phyloP scores from a whole-genome alignment of 2,113 vertebrate species.

The Thamnaconus septentrionalis region DNA sequence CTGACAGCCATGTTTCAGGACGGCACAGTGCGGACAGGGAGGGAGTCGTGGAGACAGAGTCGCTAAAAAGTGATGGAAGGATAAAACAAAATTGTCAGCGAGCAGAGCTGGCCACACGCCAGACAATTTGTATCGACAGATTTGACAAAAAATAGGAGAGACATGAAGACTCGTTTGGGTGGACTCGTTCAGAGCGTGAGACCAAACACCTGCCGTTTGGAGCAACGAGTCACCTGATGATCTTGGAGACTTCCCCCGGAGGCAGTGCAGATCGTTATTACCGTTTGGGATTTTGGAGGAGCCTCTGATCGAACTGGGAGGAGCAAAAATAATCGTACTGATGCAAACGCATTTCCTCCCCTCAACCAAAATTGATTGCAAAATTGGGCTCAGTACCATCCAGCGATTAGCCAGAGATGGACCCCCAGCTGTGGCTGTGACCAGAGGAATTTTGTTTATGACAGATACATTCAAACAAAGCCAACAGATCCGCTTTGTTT shows the following conservation, averaged over 20 bases:
- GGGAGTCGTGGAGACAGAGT: slow-evolving; percentile 18
- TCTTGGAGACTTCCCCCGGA: too few relatives aligned
- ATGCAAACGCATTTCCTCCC: too few relatives aligned
- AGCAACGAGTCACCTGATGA: slow-evolving; percentile 2
- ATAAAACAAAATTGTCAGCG: neutral
- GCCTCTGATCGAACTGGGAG: too few relatives aligned
- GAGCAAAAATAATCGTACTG: too few relatives aligned
- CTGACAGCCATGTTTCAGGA: slow-evolving; percentile 32
- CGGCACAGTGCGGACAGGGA: slow-evolving; percentile 13
- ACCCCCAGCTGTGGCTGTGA: too few relatives aligned
- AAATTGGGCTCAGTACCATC: too few relatives aligned
- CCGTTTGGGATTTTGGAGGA: too few relatives aligned
- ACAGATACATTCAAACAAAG: slow-evolving; percentile 19
- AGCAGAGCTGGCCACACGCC: neutral
- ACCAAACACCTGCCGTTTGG: neutral
- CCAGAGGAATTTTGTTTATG: slow-evolving; percentile 25
- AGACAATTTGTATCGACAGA: neutral
- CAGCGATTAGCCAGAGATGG: too few relatives aligned
- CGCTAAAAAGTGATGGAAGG: neutral
- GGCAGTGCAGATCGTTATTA: too few relatives aligned
- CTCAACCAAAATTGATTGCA: too few relatives aligned
- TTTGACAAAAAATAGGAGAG: slow-evolving; percentile 4
- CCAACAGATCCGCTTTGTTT: slow-evolving; percentile 25
- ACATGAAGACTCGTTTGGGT: neutral
- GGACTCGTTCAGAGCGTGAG: neutral